Evolutionary conservation across 2,888 invertebrate genomes (phyloP).

Genomic region (Omphaloscelis lunosa): DNA sequence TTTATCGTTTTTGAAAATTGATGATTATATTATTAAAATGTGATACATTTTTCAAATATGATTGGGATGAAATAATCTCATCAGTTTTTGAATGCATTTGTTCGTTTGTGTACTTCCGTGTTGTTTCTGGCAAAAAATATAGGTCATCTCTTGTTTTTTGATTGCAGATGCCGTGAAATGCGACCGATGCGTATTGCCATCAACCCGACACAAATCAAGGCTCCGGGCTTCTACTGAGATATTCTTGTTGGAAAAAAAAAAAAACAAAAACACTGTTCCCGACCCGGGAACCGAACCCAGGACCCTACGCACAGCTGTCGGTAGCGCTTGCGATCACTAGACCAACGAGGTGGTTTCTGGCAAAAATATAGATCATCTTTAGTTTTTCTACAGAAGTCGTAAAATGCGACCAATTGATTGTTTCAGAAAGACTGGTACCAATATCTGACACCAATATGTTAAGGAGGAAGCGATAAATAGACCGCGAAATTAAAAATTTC

Average conservation of each 20-base stretch:
- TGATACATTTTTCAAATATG: constrained; percentile 18
- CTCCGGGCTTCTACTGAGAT: too few species aligned
- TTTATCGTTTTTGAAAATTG: constrained; percentile 29
- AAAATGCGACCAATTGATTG: not conserved
- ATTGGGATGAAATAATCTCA: not conserved
- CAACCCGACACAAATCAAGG: too few species aligned
- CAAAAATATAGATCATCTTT: not conserved
- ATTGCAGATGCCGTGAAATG: not conserved
- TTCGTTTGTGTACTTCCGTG: constrained; percentile 6
- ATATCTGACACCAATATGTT: not conserved
- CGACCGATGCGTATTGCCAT: too few species aligned
- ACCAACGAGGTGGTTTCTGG: not conserved
- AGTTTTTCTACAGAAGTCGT: not conserved
- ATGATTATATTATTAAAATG: constrained; percentile 33
- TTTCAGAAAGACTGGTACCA: not conserved
- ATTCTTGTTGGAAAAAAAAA: too few species aligned
- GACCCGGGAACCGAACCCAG: too few species aligned
- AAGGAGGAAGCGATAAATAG: not conserved
- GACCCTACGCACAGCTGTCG: too few species aligned
- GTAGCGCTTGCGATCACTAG: too few species aligned
- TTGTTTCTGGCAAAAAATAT: not conserved
- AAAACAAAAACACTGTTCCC: too few species aligned
- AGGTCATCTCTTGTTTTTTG: not conserved
- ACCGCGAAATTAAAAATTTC: not conserved
- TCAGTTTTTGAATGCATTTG: constrained; percentile 4